Conservation (phyloP, 2,113 vertebrate genomes). For the Ptychochromis oligacanthus region DNA sequence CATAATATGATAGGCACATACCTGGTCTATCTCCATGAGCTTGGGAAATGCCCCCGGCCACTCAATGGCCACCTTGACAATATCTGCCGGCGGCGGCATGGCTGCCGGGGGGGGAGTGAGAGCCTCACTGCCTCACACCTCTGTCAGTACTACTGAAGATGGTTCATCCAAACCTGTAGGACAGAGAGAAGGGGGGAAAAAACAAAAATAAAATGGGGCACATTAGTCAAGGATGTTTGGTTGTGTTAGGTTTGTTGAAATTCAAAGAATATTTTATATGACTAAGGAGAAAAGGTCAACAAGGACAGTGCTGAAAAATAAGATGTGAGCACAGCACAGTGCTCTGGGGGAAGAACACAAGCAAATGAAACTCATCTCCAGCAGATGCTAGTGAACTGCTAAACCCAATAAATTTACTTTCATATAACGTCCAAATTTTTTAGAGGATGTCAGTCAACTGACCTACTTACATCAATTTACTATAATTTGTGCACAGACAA, state of each 20-base stretch:
- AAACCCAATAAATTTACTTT: background rate
- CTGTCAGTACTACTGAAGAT: conserved; percentile 30
- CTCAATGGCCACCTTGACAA: conserved; percentile 98
- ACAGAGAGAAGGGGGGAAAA: background rate
- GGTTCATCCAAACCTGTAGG: conserved; percentile 78
- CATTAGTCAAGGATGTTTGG: conserved; percentile 19
- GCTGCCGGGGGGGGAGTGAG: conserved; percentile 72
- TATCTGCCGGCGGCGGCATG: conserved; percentile 96
- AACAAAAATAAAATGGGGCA: conserved; percentile 9
- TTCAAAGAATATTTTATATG: background rate
- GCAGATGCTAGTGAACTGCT: background rate
- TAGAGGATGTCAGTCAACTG: conserved; percentile 4
- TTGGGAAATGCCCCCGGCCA: conserved; percentile 96
- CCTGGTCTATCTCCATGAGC: conserved; percentile 99
- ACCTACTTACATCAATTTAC: background rate
- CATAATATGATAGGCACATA: conserved; percentile 66
- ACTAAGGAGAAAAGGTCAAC: background rate
- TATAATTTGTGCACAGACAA: background rate
- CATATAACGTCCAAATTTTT: background rate
- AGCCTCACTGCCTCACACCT: conserved; percentile 72
- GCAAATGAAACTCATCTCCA: background rate
- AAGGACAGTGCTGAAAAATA: conserved; percentile 21
- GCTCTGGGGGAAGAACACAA: background rate
- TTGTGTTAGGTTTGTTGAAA: background rate
- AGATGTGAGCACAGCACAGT: background rate